Conservation (phyloP, 2,888 invertebrate genomes). For the Drosophila limbata region DNA sequence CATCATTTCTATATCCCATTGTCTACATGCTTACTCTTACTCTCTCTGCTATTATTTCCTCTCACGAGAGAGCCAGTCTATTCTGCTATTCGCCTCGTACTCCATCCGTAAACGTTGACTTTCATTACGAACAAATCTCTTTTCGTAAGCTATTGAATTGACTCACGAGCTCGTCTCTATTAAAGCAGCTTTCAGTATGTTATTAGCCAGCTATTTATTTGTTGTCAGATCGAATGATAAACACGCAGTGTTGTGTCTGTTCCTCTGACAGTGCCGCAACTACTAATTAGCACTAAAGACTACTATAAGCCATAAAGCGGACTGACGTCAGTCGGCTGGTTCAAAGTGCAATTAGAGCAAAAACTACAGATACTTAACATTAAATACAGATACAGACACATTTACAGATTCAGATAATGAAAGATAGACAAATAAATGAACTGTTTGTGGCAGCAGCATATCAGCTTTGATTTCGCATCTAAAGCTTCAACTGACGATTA, state of each 20-base stretch:
- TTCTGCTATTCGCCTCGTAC: too few species aligned
- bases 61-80: too few species aligned
- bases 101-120: too few species aligned
- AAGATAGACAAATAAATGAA: slow-evolving; percentile 21
- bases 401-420: slow-evolving; percentile 1
- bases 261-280: slow-evolving; percentile 50
- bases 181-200: slow-evolving; percentile 8
- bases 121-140: too few species aligned
- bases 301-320: slow-evolving; percentile 22
- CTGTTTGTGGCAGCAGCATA: slow-evolving; percentile 27
- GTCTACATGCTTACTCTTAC: too few species aligned
- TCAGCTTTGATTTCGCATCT: slow-evolving; percentile 23
- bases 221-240: slow-evolving; percentile 47
- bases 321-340: slow-evolving; percentile 62
- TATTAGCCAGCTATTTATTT: slow-evolving; percentile 10
- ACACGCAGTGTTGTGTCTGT: slow-evolving; percentile 32
- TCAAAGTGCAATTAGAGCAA: slow-evolving; percentile 65
- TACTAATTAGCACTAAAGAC: slow-evolving; percentile 65
- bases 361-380: slow-evolving; percentile 26
- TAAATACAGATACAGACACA: slow-evolving; percentile 14
- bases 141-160: neutral
- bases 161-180: slow-evolving; percentile 44
- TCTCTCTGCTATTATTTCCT: too few species aligned
- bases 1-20: too few species aligned
- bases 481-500: neutral